Base-by-base conservation (phyloP, 2,797 vertebrate species). In the Gymnothorax reevesii region DNA sequence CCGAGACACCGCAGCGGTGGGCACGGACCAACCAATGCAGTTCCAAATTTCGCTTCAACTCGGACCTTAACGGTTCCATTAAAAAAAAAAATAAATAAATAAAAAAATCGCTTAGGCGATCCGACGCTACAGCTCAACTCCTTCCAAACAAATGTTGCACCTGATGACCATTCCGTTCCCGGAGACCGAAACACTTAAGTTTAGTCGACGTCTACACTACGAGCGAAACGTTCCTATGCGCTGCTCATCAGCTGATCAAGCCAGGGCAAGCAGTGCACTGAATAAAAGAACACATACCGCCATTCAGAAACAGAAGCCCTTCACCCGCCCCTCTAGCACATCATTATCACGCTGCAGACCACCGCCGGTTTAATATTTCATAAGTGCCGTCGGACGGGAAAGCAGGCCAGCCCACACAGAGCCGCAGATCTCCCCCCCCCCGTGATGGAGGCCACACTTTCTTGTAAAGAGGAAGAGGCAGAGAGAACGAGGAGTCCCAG, bases 401-500 rank as follows among this genome's bases (percentile, higher is more conserved):
- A 66, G 83, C 17, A 20, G 57, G 54, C 42, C 83, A 62, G 59
- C 73, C 52, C 12, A 27, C 52, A 22, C 52, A 52, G 73, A 10
- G 8, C n/a, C 17, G 13, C 49, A 27, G 69, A 27, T 5, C 55
- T 8, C 57, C 55, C 10, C 22, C 73, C 54, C 25, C 7, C 20
- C 3, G 66, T 27, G 62, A 73, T 59, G 22, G 52, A 55, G 15
- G 75, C 82, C 33, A 57, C 27, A 27, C 55, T 57, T 79, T 60
- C 69, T 57, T 22, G 71, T 57, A 77, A 60, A 73, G 71, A 83
- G 52, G 75, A 84, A 7, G 13, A 20, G 54, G 64, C 92, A 92
- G 85, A 90, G 94, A 94, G 94, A 95, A 94, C 91, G 93, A 95
- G 94, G 92, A 90, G 93, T 92, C 89, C 89, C 90, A 94, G 91